Conservation (phyloP, 92 coral and sea anemone genomes). For the Palythoa grandis region DNA sequence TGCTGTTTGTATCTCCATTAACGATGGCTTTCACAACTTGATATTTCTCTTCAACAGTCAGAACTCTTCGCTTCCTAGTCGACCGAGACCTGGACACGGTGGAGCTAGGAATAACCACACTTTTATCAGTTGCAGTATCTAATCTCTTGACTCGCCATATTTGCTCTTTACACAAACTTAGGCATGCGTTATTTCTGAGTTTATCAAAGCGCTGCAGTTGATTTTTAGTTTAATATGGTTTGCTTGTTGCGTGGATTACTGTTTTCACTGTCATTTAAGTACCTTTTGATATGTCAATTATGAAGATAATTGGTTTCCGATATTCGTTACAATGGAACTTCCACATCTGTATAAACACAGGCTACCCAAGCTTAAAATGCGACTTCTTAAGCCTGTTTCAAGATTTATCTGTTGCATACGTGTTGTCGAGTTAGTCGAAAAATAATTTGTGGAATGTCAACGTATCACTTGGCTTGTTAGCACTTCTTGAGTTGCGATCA, state of each 20-base stretch:
- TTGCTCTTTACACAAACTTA: neutral
- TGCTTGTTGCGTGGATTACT: neutral
- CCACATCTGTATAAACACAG: neutral
- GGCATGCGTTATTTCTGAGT: neutral
- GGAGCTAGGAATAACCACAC: neutral
- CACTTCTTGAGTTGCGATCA: neutral
- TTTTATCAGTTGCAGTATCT: neutral
- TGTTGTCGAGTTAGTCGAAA: too few relatives aligned
- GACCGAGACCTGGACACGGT: neutral
- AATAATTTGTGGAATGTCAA: too few relatives aligned
- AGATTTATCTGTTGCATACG: neutral
- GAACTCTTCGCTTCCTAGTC: conserved; percentile 16
- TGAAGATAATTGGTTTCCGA: neutral
- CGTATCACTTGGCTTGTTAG: neutral
- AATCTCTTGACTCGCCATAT: neutral
- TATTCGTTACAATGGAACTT: neutral
- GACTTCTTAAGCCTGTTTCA: neutral
- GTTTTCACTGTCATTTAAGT: too few relatives aligned
- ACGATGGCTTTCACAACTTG: conserved; percentile 35
- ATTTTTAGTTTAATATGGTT: neutral
- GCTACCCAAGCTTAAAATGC: neutral
- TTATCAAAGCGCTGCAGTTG: neutral
- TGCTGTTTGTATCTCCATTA: conserved; percentile 25
- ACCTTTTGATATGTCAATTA: neutral
- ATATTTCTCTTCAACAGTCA: conserved; percentile 48